Evolutionary conservation across 1,140 invertebrate species (phyloP).

Genomic region (Penaeus chinensis): DNA sequence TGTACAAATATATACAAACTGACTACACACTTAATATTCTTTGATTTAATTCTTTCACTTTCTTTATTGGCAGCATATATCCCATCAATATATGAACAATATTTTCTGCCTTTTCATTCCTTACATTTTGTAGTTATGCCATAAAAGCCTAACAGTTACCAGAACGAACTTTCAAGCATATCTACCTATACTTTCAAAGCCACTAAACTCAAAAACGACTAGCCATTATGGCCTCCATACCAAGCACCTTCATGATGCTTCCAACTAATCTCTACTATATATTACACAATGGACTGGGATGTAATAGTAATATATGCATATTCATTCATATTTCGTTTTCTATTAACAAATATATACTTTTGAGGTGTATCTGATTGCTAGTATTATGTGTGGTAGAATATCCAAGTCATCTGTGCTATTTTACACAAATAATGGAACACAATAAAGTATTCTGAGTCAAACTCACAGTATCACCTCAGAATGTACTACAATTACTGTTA

Average conservation of each 20-base stretch:
- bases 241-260: slow-evolving; percentile 46
- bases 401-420: too few relatives aligned
- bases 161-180: not conserved
- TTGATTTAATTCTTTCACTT: too few relatives aligned
- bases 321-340: slow-evolving; percentile 29
- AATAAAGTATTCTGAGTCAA: not conserved
- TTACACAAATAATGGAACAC: too few relatives aligned
- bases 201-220: slow-evolving; percentile 33
- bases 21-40: not conserved
- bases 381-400: too few relatives aligned
- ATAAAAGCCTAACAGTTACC: not conserved
- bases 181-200: not conserved
- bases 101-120: too few relatives aligned
- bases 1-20: not conserved
- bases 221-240: slow-evolving; percentile 47
- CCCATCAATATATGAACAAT: too few relatives aligned
- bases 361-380: too few relatives aligned
- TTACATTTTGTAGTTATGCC: too few relatives aligned
- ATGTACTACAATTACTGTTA: slow-evolving; percentile 14
- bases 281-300: slow-evolving; percentile 38
- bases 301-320: slow-evolving; percentile 18
- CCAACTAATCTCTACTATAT: slow-evolving; percentile 11
- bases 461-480: slow-evolving; percentile 20
- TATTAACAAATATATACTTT: slow-evolving; percentile 28
- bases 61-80: too few relatives aligned